Base-by-base conservation (phyloP, 2,888 invertebrate species). In the Oconnorella tubifera region DNA sequence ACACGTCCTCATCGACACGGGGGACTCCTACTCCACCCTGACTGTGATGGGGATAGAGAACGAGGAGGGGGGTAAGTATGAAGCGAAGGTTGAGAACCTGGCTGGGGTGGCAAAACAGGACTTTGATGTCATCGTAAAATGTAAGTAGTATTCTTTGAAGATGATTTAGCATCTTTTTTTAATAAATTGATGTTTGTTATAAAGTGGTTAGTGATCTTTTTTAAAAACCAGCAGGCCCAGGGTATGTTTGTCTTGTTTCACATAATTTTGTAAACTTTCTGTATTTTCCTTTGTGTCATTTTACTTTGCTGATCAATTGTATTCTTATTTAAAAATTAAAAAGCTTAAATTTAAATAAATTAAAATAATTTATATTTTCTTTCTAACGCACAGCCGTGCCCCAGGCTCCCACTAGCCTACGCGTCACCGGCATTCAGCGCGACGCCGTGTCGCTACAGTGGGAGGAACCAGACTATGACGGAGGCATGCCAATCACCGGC, bases 401-500 rank as follows among this genome's bases (percentile, higher is more conserved):
- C 6, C 33, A 60, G 19, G 59, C 64, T 6, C 74, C 74, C 0
- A 56, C 67, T 33, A 69, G 63, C 55, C 64, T 73, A 29, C 59
- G 69, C 2, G 68, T 73, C 2, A 65, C 67, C 14, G 60, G 70
- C 51, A 70, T 73, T 59, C 61, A 63, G 14, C 50, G 57, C n/a
- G 71, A 76, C 55, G 76, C 78, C n/a, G 72, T 77, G 28, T 73
- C 74, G n/a, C 72, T 80, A 65, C 74, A 75, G 62, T 81, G 81
- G 81, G 73, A 77, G 68, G 73, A 74, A 67, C 80, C 80, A 3
- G 72, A 72, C n/a, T 69, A 73, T 63, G 76, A 79, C 66, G 81
- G 81, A 23, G 80, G 80, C 10, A 66, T 73, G 50, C 77, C 79
- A 23, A 65, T 81, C 48, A 76, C 77, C 19, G 76, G 77, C n/a